Conservation (phyloP, 2,888 invertebrate genomes). For the Eustalomyia histrio region DNA sequence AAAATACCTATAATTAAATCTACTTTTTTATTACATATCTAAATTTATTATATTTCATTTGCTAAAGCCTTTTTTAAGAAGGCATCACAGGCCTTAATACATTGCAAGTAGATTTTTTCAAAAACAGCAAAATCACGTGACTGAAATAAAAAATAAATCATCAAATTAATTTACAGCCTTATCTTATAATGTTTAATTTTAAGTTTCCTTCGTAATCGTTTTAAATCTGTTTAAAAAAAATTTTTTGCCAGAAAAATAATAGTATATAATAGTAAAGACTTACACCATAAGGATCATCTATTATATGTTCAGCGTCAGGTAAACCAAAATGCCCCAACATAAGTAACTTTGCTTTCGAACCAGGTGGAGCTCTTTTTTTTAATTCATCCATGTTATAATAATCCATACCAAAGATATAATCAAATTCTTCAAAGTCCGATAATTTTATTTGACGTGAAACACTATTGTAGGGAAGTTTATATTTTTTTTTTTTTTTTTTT, state of each 20-base stretch:
- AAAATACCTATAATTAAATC: too few species aligned
- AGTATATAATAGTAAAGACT: too few species aligned
- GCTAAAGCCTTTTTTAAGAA: constrained; percentile 80
- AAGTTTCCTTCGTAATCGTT: too few species aligned
- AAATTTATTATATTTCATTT: constrained; percentile 32
- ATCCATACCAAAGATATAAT: constrained; percentile 98
- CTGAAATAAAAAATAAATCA: constrained; percentile 77
- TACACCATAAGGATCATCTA: constrained; percentile 96
- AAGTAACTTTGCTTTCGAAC: constrained; percentile 85
- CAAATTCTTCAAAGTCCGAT: constrained; percentile 89
- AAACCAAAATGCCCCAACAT: constrained; percentile 94
- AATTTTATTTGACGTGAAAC: constrained; percentile 86
- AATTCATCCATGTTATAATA: constrained; percentile 89
- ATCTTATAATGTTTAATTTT: too few species aligned
- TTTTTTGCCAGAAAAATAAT: too few species aligned
- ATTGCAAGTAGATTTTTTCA: constrained; percentile 87
- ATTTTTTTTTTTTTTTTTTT: too few species aligned
- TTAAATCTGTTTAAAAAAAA: too few species aligned
- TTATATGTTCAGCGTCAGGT: constrained; percentile 86
- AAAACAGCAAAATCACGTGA: constrained; percentile 85
- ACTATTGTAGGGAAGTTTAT: constrained; percentile 87
- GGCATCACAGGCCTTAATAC: constrained; percentile 83
- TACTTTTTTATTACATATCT: too few species aligned
- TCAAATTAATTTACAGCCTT: too few species aligned
- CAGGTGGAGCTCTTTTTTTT: constrained; percentile 82